A percentile compares a stretch with the other conserved stretches of the same genome.
Evolutionary conservation across 2,888 invertebrate species (phyloP).

Genomic region (Artemia sinica): DNA sequence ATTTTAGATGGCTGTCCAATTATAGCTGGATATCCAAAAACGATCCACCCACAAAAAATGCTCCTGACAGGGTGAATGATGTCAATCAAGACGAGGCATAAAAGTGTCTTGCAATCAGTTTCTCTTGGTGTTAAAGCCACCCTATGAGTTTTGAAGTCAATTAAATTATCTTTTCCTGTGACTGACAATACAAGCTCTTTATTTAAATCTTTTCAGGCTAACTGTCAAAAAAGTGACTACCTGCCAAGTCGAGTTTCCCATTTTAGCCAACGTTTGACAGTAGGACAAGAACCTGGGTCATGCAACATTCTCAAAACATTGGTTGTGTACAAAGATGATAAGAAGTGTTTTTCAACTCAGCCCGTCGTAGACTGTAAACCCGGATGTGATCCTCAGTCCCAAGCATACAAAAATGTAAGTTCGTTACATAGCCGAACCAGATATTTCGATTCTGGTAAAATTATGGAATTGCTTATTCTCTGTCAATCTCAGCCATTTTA

Average conservation of each 20-base stretch:
- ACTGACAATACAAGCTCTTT: no score
- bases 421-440: background rate
- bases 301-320: conserved; percentile 17
- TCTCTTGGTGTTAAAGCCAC: no score
- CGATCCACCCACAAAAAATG: no score
- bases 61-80: no score
- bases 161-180: no score
- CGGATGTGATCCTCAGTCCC: conserved; percentile 16
- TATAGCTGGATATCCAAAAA: no score
- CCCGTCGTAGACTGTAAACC: conserved; percentile 19
- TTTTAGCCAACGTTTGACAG: background rate
- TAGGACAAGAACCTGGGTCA: background rate
- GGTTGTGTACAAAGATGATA: conserved; percentile 13
- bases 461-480: background rate
- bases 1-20: no score
- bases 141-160: no score
- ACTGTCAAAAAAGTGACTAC: background rate
- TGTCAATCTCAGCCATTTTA: no score
- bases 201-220: background rate
- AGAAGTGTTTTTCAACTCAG: conserved; percentile 20
- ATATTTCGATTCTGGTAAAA: background rate
- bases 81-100: no score
- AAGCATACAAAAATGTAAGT: conserved; percentile 8
- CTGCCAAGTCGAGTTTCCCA: background rate
- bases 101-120: no score